These are phyloP conservation scores for Sisyra nigra DNA, from an alignment of 2,888 invertebrate genomes.

Conservation along the genomic window DNA sequence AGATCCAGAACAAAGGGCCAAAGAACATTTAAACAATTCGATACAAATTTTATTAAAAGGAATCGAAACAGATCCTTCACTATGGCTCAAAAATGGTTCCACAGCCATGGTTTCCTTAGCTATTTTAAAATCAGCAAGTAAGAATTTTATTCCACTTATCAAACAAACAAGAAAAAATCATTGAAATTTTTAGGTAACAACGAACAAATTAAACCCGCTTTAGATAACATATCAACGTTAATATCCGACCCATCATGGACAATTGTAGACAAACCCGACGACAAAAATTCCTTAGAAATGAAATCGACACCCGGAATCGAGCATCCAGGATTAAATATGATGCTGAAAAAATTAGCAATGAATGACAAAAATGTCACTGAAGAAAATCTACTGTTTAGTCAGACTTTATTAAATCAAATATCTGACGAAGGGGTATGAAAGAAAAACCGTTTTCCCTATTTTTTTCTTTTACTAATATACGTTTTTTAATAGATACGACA, in stretches of 20 bases:
- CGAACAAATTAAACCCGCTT: slow-evolving; percentile 26
- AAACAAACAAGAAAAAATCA: no score
- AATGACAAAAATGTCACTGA: slow-evolving; percentile 35
- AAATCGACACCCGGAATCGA: slow-evolving; percentile 42
- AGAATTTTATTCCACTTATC: background rate
- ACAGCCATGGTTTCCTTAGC: slow-evolving; percentile 52
- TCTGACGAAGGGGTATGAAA: slow-evolving; percentile 37
- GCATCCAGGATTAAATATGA: slow-evolving; percentile 59
- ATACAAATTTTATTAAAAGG: slow-evolving; percentile 37
- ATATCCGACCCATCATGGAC: slow-evolving; percentile 35
- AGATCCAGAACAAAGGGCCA: slow-evolving; percentile 41
- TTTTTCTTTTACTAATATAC: slow-evolving; percentile 6
- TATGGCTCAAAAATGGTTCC: slow-evolving; percentile 52
- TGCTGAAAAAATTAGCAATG: slow-evolving; percentile 55
- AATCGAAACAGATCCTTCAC: slow-evolving; percentile 38
- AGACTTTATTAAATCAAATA: slow-evolving; percentile 34
- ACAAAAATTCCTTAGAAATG: slow-evolving; percentile 20
- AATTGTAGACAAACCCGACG: slow-evolving; percentile 24
- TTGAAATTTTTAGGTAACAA: slow-evolving; percentile 19
- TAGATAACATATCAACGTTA: slow-evolving; percentile 28
- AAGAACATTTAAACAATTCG: slow-evolving; percentile 54
- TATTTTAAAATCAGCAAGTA: slow-evolving; percentile 40
- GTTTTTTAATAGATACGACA: slow-evolving; percentile 33
- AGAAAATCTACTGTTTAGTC: slow-evolving; percentile 27
- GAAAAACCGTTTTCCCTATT: slow-evolving; percentile 1